These are phyloP conservation scores for Psittacula echo DNA, from an alignment of 2,797 vertebrate species.

Conservation along the genomic window DNA sequence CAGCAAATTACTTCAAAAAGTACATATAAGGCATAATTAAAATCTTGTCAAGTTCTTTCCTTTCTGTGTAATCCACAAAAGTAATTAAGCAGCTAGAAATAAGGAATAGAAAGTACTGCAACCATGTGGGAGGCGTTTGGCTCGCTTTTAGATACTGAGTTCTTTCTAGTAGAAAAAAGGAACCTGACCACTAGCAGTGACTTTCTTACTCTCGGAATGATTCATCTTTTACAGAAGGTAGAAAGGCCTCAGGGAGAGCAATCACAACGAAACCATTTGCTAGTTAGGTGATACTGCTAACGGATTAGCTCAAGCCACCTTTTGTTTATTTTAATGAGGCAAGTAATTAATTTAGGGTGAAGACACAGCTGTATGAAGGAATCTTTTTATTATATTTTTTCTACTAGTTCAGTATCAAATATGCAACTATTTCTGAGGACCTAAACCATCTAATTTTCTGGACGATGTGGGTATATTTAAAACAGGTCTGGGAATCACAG, in stretches of 20 bases:
- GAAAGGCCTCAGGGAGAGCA: background rate
- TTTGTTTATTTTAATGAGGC: background rate
- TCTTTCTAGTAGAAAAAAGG: background rate
- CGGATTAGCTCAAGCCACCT: background rate
- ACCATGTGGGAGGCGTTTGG: background rate
- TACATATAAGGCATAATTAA: background rate
- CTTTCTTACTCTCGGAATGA: background rate
- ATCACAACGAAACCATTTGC: background rate
- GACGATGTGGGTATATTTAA: background rate
- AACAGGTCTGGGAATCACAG: background rate
- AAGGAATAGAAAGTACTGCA: background rate
- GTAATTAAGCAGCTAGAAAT: background rate
- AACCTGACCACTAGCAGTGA: background rate
- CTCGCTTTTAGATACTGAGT: background rate
- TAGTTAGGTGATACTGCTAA: background rate
- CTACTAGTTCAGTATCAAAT: background rate
- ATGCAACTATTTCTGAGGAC: background rate
- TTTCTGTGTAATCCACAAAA: background rate
- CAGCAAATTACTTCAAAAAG: background rate
- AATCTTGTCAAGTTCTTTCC: background rate
- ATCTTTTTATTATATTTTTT: background rate
- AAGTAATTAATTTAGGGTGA: background rate
- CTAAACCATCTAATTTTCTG: background rate
- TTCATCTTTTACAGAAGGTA: background rate
- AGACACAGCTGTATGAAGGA: background rate